A percentile compares a stretch with the other conserved stretches of the same genome.
phyloP scores from a whole-genome alignment of 2,888 invertebrate species.

The Troides aeacus region DNA sequence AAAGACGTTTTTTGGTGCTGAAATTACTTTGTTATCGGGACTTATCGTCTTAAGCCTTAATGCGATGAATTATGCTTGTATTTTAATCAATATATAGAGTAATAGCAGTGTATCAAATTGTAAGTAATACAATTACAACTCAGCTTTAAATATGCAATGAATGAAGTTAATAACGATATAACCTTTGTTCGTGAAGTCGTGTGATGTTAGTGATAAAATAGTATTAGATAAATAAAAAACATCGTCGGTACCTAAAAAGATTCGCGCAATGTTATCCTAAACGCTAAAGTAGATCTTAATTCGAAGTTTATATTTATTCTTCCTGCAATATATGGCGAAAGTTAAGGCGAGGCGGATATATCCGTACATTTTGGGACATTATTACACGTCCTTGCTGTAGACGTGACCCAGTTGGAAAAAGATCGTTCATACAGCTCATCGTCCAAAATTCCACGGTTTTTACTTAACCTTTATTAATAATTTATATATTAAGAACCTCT shows the following conservation, averaged over 20 bases:
- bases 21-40: no score
- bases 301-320: conserved; percentile 3
- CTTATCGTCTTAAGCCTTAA: no score
- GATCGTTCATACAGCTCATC: conserved; percentile 9
- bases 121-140: no score
- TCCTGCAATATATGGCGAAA: conserved; percentile 1
- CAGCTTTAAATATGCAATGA: no score
- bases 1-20: background rate
- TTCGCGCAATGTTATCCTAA: background rate
- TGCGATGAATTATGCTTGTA: no score
- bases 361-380: conserved; percentile 16
- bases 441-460: conserved; percentile 12
- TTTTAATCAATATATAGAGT: no score
- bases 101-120: no score
- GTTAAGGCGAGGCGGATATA: conserved; percentile 9
- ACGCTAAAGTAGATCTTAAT: background rate
- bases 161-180: no score
- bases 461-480: background rate
- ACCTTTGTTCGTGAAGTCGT: background rate
- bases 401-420: conserved; percentile 21
- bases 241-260: background rate
- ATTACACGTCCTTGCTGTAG: conserved; percentile 13
- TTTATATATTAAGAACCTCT: background rate
- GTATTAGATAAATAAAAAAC: background rate
- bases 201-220: background rate